Evolutionary conservation across 64 coral and sea anemone species (phyloP).

Genomic region (Pachyseris speciosa): DNA sequence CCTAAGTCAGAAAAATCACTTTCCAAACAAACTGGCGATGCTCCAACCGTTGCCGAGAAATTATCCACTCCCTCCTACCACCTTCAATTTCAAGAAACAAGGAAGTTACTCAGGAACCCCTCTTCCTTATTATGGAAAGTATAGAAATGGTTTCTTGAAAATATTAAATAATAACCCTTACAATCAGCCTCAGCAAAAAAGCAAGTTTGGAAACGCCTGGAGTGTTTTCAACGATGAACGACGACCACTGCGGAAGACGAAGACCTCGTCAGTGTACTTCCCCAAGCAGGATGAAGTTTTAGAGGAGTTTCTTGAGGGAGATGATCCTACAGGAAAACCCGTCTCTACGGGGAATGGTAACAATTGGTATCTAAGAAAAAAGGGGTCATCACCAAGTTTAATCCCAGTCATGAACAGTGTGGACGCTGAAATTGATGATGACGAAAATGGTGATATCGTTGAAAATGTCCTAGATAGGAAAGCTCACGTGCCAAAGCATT

Average conservation of each 20-base stretch:
- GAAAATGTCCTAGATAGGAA: background rate
- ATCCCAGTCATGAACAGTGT: background rate
- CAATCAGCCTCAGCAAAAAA: background rate
- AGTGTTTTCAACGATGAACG: background rate
- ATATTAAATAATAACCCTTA: background rate
- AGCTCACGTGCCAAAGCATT: background rate
- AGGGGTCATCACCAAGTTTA: background rate
- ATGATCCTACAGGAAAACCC: too few species aligned
- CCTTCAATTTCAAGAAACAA: background rate
- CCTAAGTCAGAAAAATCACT: background rate
- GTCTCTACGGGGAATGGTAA: background rate
- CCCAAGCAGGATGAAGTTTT: conserved; percentile 8
- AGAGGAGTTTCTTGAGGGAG: background rate
- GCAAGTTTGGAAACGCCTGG: background rate
- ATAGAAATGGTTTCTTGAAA: background rate
- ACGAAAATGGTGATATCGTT: too few species aligned
- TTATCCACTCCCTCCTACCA: background rate
- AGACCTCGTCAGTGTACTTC: background rate
- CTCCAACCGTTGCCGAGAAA: background rate
- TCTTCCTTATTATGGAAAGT: background rate
- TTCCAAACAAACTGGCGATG: background rate
- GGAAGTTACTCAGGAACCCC: background rate
- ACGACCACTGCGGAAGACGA: background rate
- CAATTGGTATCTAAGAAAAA: background rate
- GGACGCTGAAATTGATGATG: background rate